Percentiles rank a stretch among this genome's conserved stretches.
Conservation (phyloP, 2,797 vertebrate species). For the Synanceia verrucosa region DNA sequence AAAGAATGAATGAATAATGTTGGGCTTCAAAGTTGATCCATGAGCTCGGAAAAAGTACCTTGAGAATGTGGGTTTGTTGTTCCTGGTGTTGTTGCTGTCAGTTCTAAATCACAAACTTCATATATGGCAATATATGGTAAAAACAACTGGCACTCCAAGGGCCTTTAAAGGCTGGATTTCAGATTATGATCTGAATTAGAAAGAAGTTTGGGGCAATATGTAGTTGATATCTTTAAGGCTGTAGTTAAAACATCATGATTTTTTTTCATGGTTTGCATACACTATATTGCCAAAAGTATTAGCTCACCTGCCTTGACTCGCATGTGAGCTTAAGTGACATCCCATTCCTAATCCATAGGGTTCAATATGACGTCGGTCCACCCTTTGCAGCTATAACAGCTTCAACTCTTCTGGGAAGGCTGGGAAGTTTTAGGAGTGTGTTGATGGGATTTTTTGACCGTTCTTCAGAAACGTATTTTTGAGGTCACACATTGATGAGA, state of each 20-base stretch:
- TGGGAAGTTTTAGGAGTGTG: too few relatives aligned
- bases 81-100: background rate
- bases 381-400: too few relatives aligned
- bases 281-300: too few relatives aligned
- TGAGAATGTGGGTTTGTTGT: background rate
- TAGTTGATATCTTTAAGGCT: background rate
- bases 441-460: too few relatives aligned
- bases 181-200: background rate
- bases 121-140: background rate
- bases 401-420: too few relatives aligned
- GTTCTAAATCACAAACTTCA: background rate
- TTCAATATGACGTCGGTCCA: too few relatives aligned
- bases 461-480: too few relatives aligned
- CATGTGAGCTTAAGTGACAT: too few relatives aligned
- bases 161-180: background rate
- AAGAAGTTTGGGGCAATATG: background rate
- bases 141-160: background rate
- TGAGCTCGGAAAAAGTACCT: background rate
- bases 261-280: too few relatives aligned
- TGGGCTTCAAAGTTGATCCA: background rate
- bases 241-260: background rate
- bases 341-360: too few relatives aligned
- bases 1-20: background rate
- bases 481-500: too few relatives aligned
- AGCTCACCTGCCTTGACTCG: too few relatives aligned